phyloP scores from a whole-genome alignment of 2,797 vertebrate species.

The Poecilia velifera region DNA sequence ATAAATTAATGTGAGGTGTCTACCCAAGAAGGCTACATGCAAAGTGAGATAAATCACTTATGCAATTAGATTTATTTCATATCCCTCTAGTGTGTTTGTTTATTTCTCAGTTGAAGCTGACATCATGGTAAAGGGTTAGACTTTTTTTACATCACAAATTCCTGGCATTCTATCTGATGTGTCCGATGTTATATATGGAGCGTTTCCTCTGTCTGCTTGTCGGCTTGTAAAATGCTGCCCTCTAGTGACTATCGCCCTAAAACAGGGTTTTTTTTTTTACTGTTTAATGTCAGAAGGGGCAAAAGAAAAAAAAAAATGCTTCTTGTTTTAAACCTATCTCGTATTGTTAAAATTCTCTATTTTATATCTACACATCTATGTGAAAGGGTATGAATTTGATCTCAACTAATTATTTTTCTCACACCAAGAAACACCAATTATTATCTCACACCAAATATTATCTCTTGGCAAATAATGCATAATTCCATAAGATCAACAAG shows the following conservation, averaged over 20 bases:
- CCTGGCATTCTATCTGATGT: neutral
- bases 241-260: slow-evolving; percentile 55
- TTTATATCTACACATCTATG: neutral
- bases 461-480: neutral
- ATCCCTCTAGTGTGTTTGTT: neutral
- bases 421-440: neutral
- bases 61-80: neutral
- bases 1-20: neutral
- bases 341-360: neutral
- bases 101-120: neutral
- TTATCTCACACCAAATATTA: neutral
- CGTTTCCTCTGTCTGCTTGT: neutral
- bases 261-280: neutral
- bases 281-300: neutral
- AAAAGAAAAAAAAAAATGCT: neutral
- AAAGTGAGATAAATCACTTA: neutral
- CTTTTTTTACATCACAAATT: neutral
- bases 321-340: neutral
- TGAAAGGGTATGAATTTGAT: neutral
- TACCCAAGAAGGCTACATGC: neutral
- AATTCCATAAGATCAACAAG: neutral
- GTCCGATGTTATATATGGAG: neutral
- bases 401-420: neutral
- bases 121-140: neutral
- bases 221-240: slow-evolving; percentile 65